Percentiles rank a stretch among this genome's conserved stretches.
Evolutionary conservation across 2,113 vertebrate species (phyloP).

Genomic region (Eolophus roseicapilla): DNA sequence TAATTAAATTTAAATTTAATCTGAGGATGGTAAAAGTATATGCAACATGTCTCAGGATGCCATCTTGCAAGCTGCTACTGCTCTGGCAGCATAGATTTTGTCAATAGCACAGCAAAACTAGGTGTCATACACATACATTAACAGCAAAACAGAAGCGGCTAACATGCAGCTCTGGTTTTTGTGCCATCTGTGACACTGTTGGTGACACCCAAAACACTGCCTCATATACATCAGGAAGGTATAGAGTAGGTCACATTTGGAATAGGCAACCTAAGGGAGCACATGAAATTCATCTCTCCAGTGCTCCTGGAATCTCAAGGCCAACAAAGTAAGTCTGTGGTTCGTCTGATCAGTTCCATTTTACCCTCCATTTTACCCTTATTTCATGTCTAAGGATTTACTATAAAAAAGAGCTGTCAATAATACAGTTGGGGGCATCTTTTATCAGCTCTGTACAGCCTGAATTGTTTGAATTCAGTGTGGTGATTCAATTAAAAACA

Average conservation of each 20-base stretch:
- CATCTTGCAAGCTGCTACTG: background rate
- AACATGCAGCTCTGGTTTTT: rapidly evolving
- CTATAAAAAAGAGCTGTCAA: background rate
- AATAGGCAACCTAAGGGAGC: background rate
- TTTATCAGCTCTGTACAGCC: background rate
- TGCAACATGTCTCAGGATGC: background rate
- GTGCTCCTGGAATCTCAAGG: background rate
- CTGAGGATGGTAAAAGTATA: background rate
- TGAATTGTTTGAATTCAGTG: background rate
- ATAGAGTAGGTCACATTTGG: background rate
- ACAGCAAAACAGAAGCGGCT: background rate
- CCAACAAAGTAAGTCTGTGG: background rate
- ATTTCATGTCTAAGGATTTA: background rate
- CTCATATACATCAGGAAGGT: background rate
- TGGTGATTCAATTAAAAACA: background rate
- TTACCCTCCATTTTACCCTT: background rate
- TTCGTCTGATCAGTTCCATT: background rate
- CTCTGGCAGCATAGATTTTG: background rate
- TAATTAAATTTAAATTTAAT: constrained; percentile 14
- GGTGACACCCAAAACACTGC: background rate
- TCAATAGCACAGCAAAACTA: background rate
- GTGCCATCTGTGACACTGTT: background rate
- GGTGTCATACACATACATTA: background rate
- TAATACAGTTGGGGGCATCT: background rate
- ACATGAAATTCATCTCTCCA: background rate